phyloP scores from a whole-genome alignment of 2,888 invertebrate genomes.

The Bimastos eiseni region DNA sequence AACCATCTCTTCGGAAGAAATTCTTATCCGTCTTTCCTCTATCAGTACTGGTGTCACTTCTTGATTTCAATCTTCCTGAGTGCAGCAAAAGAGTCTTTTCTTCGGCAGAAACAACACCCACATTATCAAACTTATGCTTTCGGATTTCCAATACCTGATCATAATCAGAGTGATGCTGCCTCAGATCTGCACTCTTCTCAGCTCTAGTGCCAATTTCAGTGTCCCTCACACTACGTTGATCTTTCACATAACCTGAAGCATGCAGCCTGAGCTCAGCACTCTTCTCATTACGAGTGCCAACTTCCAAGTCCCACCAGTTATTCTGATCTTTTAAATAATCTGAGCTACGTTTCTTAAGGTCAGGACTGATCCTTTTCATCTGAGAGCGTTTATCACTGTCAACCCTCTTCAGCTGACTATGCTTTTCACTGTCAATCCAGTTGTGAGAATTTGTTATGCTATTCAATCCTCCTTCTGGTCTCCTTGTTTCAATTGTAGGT shows the following conservation, averaged over 20 bases:
- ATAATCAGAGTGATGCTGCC: background rate
- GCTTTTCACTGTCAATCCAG: background rate
- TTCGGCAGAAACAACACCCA: background rate
- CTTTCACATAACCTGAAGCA: background rate
- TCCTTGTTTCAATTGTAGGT: background rate
- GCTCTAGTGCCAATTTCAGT: background rate
- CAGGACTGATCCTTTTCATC: background rate
- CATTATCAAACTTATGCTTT: background rate
- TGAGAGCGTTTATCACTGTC: background rate
- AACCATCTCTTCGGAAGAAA: background rate
- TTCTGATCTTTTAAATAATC: constrained; percentile 5
- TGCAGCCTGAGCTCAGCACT: constrained; percentile 2
- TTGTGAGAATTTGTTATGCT: background rate
- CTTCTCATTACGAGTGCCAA: constrained; percentile 13
- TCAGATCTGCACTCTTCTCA: background rate
- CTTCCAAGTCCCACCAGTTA: background rate
- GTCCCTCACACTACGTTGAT: background rate
- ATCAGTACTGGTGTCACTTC: background rate
- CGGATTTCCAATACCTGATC: background rate
- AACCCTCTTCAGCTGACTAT: background rate
- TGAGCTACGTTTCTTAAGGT: background rate
- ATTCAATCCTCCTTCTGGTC: background rate
- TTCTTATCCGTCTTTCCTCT: background rate
- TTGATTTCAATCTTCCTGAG: background rate
- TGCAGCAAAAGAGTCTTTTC: background rate